Conservation (phyloP, 2,113 vertebrate species). For the Rhizomys pruinosus region DNA sequence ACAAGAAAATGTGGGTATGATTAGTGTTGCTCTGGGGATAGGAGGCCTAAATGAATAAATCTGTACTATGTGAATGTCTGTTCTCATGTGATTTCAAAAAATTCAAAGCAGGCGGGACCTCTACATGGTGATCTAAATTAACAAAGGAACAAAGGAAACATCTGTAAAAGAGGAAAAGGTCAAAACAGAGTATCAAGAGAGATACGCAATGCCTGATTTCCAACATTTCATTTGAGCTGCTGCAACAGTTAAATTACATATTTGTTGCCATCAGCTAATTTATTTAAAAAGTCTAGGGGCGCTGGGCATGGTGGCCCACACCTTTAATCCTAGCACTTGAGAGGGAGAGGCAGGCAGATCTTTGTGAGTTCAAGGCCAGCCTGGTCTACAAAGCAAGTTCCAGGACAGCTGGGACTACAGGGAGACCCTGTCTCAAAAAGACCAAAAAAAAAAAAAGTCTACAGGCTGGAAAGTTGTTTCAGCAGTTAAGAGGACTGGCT, state of each 20-base stretch:
- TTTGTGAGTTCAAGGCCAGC: too few relatives aligned
- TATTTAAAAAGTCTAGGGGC: conserved; percentile 72
- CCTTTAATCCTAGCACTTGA: too few relatives aligned
- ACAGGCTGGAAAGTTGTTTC: too few relatives aligned
- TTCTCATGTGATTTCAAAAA: conserved; percentile 58
- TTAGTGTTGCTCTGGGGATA: conserved; percentile 41
- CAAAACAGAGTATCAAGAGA: conserved; percentile 64
- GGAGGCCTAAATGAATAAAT: conserved; percentile 65
- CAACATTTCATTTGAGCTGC: conserved; percentile 72
- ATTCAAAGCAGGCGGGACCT: conserved; percentile 69
- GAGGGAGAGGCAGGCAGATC: too few relatives aligned
- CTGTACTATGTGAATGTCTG: conserved; percentile 57
- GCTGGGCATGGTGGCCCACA: too few relatives aligned
- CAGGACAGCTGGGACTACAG: too few relatives aligned
- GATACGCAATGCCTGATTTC: conserved; percentile 44
- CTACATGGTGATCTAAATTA: conserved; percentile 60
- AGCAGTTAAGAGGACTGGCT: too few relatives aligned
- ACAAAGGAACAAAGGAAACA: conserved; percentile 68
- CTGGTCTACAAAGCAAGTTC: too few relatives aligned
- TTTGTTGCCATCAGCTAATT: conserved; percentile 75
- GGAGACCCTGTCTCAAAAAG: too few relatives aligned
- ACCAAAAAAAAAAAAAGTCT: too few relatives aligned
- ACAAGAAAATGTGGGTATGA: conserved; percentile 28
- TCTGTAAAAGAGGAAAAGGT: conserved; percentile 70
- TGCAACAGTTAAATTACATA: conserved; percentile 64